phyloP scores from a whole-genome alignment of 37 sponge, comb jelly and placozoan genomes.

The Axinella damicornis region DNA sequence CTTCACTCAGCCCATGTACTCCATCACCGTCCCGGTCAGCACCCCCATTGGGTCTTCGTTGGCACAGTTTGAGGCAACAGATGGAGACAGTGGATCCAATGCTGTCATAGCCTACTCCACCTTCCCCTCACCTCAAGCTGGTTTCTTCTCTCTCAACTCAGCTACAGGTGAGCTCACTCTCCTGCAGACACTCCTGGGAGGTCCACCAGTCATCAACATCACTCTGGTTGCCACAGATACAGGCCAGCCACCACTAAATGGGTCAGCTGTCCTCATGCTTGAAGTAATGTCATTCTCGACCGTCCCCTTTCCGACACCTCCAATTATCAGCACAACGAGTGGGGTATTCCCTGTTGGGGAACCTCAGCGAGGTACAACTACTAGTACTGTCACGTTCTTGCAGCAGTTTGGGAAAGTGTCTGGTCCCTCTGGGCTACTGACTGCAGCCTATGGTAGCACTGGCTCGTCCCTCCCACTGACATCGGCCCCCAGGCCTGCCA shows the following conservation, averaged over 20 bases:
- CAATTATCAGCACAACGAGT: neutral
- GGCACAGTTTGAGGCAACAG: conserved; percentile 23
- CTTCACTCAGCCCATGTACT: conserved; percentile 5
- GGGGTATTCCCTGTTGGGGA: neutral
- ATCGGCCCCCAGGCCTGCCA: neutral
- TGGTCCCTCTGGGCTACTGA: conserved; percentile 2
- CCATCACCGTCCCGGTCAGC: conserved; percentile 2
- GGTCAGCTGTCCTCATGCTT: neutral
- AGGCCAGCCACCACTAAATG: conserved; percentile 18
- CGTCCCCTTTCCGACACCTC: conserved; percentile 19
- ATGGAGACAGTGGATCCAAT: conserved; percentile 57
- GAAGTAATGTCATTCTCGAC: neutral
- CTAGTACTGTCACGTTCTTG: neutral
- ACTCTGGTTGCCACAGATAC: conserved; percentile 46
- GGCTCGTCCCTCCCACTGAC: neutral
- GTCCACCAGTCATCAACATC: conserved; percentile 2
- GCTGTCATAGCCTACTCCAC: conserved; percentile 54
- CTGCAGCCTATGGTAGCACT: neutral
- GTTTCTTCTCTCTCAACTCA: conserved; percentile 6
- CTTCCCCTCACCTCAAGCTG: neutral
- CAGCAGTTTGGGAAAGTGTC: conserved; percentile 2
- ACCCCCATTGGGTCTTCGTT: conserved; percentile 28
- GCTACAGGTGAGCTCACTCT: conserved; percentile 28
- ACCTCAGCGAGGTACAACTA: neutral
- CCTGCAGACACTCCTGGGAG: neutral